Conservation (phyloP, 2,113 vertebrate genomes). For the Nothocercus nigrocapillus region DNA sequence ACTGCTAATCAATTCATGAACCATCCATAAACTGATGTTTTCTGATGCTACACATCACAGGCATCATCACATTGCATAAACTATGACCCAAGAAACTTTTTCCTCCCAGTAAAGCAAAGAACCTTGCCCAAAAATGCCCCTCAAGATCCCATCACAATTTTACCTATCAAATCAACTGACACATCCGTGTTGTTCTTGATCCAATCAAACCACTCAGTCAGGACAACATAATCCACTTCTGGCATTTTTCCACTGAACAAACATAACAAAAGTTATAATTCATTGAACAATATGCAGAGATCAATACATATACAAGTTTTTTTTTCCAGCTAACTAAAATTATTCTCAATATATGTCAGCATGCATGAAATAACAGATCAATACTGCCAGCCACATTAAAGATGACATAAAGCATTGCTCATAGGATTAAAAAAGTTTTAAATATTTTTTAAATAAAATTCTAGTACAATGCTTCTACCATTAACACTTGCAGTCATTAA, state of each 20-base stretch:
- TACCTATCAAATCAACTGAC: conserved; percentile 92
- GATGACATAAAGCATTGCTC: not conserved
- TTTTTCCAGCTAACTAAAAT: not conserved
- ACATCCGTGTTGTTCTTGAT: conserved; percentile 83
- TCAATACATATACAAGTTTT: not conserved
- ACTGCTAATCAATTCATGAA: not conserved
- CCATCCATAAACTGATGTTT: not conserved
- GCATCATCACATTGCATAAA: not conserved
- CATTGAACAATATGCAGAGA: not conserved
- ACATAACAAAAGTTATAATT: not conserved
- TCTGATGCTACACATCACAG: not conserved
- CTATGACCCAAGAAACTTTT: not conserved
- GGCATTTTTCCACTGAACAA: conserved; percentile 90
- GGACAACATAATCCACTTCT: conserved; percentile 89
- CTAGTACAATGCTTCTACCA: not conserved
- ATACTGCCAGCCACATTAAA: not conserved
- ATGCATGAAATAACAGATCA: not conserved
- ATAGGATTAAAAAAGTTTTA: not conserved
- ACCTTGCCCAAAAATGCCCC: not conserved
- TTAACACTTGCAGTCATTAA: not conserved
- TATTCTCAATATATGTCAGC: not conserved
- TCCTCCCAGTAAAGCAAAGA: not conserved
- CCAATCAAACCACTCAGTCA: conserved; percentile 96
- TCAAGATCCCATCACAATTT: conserved; percentile 5
- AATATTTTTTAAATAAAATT: not conserved